phyloP scores from a whole-genome alignment of 2,113 vertebrate species.

The Syngnathus scovelli region DNA sequence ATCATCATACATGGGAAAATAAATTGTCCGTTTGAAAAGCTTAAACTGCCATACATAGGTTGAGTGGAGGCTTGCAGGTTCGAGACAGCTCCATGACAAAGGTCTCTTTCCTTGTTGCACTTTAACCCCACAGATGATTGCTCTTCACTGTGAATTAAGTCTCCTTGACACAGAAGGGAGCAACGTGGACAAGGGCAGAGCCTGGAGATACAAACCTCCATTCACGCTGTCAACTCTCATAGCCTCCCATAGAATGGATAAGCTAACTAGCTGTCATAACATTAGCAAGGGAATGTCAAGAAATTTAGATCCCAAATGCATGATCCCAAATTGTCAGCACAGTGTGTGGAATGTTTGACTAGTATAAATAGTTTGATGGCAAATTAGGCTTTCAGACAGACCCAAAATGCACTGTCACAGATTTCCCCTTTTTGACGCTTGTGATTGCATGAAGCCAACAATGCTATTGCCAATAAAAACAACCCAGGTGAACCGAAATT shows the following conservation, averaged over 20 bases:
- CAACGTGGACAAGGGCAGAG: slow-evolving; percentile 44
- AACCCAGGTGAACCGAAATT: slow-evolving; percentile 28
- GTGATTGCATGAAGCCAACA: slow-evolving; percentile 27
- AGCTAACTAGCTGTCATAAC: slow-evolving; percentile 58
- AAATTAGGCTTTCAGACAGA: slow-evolving; percentile 24
- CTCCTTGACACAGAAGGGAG: slow-evolving; percentile 41
- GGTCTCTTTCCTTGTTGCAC: slow-evolving; percentile 41
- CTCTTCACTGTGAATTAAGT: slow-evolving; percentile 56
- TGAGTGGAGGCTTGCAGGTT: slow-evolving; percentile 30
- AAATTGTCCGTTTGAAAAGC: slow-evolving; percentile 15
- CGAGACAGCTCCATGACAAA: slow-evolving; percentile 44
- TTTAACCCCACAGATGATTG: slow-evolving; percentile 51
- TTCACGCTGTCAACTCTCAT: slow-evolving; percentile 54
- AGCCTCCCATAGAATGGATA: slow-evolving; percentile 38
- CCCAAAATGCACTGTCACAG: slow-evolving; percentile 19
- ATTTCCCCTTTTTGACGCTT: slow-evolving; percentile 5
- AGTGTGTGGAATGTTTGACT: slow-evolving; percentile 20
- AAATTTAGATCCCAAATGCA: slow-evolving; percentile 35
- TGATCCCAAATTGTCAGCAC: slow-evolving; percentile 15
- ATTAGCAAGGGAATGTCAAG: slow-evolving; percentile 42
- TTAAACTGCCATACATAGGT: slow-evolving; percentile 11
- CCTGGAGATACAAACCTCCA: slow-evolving; percentile 46
- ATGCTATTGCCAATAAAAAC: slow-evolving; percentile 35
- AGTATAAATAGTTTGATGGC: slow-evolving; percentile 20
- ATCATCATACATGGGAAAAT: slow-evolving; percentile 8